Evolutionary conservation across 2,888 invertebrate genomes (phyloP).

Genomic region (Pteria penguin): DNA sequence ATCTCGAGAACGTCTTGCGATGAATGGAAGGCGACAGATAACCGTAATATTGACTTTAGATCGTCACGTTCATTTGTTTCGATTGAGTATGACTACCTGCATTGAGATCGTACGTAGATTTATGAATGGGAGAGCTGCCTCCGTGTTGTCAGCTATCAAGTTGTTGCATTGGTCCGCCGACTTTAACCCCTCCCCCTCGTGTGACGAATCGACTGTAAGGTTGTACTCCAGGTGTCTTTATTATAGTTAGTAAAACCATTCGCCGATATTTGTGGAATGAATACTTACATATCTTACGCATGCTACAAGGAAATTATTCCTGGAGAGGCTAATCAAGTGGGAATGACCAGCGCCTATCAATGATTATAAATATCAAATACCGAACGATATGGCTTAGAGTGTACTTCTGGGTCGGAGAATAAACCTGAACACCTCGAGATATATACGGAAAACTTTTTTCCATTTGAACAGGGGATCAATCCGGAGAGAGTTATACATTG

Average conservation of each 20-base stretch:
- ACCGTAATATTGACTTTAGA: constrained; percentile 13
- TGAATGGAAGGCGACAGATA: constrained; percentile 11
- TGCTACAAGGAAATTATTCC: neutral
- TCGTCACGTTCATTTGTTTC: constrained; percentile 3
- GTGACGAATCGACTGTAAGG: neutral
- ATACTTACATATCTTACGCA: neutral
- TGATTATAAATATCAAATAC: neutral
- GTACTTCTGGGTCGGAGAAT: too few species aligned
- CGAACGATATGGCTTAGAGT: too few species aligned
- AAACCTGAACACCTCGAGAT: too few species aligned
- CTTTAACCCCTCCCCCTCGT: constrained; percentile 20
- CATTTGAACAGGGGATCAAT: too few species aligned
- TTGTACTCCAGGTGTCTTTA: neutral
- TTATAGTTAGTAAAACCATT: neutral
- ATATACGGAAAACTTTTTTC: too few species aligned
- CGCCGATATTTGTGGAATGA: neutral
- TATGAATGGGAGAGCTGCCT: constrained; percentile 20
- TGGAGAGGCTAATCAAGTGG: neutral
- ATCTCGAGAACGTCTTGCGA: neutral
- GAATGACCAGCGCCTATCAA: neutral
- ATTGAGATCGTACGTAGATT: constrained; percentile 8
- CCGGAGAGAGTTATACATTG: too few species aligned
- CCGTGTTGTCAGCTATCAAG: constrained; percentile 1
- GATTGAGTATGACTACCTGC: neutral
- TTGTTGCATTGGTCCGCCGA: constrained; percentile 25